Evolutionary conservation across 2,888 invertebrate genomes (phyloP), one percentile per base, ranked within the genome.

Genomic region (Serripes groenlandicus): DNA sequence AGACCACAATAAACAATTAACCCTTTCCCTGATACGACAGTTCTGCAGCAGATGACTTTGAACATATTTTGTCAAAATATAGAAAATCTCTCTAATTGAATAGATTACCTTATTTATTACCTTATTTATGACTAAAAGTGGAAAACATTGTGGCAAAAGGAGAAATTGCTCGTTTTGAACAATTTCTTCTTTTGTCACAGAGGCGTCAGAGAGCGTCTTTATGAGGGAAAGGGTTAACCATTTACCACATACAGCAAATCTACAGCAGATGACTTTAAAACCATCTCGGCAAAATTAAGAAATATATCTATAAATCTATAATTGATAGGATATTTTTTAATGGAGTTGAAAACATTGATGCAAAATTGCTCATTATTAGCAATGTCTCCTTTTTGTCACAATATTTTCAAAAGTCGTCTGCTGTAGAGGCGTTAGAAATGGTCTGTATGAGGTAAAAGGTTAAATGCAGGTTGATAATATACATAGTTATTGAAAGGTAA

Each of bases 161-260:
- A 54, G 54, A 54, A 54, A 54, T 15, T 54, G n/a, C 54, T 54
- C 11, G 54, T 54, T 54, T 15, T n/a, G 11, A 54, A n/a, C 54
- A 54, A 15, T 54, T 54, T 54, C 54, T 54, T n/a, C 54, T 54
- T 54, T n/a, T 54, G 11, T n/a, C 54, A n/a, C 54, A 54, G 23
- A n/a, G 54, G 9, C 7, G 54, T 54, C n/a, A 54, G n/a, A 54
- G n/a, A n/a, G 54, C 54, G 23, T 9, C 54, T 15, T 54, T 54
- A n/a, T 54, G 18, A 5, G 54, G 54, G 9, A 54, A n/a, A 54
- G 54, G 54, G 54, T 54, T 54, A 54, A 54, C 7, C n/a, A 5
- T 15, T 54, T 54, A n/a, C 42, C 42, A 7, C 42, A 42, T 11
- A 42, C 7, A 11, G 9, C 42, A 7, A 42, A 42, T 7, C 15